These are phyloP conservation scores for Carapus acus DNA, from an alignment of 2,797 vertebrate species.

Conservation along the genomic window DNA sequence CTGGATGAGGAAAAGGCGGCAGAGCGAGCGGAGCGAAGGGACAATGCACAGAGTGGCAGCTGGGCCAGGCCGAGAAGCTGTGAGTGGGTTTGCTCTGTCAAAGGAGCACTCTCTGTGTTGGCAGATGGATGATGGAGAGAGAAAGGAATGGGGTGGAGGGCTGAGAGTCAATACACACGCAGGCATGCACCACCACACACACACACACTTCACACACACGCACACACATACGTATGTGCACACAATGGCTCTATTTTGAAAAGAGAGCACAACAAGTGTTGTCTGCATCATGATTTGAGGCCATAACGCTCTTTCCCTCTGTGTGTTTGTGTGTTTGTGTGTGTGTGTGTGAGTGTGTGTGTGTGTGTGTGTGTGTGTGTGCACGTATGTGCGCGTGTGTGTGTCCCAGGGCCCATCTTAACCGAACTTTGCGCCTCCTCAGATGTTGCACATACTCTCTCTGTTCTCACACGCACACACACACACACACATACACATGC, in stretches of 20 bases:
- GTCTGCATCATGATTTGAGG: slow-evolving; percentile 26
- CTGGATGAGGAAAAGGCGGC: slow-evolving; percentile 2
- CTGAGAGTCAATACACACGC: slow-evolving; percentile 36
- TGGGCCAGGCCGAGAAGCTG: slow-evolving; percentile 35
- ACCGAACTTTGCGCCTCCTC: slow-evolving; percentile 47
- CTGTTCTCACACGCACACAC: no score
- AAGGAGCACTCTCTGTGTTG: slow-evolving; percentile 49
- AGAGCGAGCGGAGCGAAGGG: slow-evolving; percentile 13
- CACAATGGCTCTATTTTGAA: slow-evolving; percentile 59
- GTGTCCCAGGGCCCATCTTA: not conserved
- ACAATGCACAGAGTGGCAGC: slow-evolving; percentile 38
- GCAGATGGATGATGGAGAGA: slow-evolving; percentile 53
- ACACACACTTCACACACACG: slow-evolving; percentile 28
- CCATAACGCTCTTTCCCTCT: no score
- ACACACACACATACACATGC: no score
- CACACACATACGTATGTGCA: not conserved
- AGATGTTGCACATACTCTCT: not conserved
- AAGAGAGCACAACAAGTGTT: slow-evolving; percentile 52
- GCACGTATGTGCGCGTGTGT: not conserved
- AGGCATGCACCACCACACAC: slow-evolving; percentile 12
- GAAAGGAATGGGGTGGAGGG: slow-evolving; percentile 43
- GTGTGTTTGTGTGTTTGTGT: no score
- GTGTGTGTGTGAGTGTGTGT: no score
- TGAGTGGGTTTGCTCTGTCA: slow-evolving; percentile 58
- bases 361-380: no score